phyloP scores from a whole-genome alignment of 2,888 invertebrate genomes.

The Mayetiola destructor region DNA sequence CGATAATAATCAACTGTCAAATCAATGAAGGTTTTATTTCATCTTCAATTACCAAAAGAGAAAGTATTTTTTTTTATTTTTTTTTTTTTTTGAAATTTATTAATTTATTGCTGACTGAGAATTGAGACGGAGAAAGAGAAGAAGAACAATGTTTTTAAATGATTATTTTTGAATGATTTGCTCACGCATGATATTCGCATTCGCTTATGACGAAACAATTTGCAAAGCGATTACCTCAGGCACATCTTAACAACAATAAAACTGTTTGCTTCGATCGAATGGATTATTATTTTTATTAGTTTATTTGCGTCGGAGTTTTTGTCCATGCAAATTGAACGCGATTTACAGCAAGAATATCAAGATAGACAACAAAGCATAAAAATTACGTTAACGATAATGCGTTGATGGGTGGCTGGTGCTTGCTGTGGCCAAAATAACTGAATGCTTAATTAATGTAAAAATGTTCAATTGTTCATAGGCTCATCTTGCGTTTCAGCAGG shows the following conservation, averaged over 20 bases:
- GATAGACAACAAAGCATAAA: not conserved
- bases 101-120: not conserved
- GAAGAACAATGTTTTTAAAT: too few relatives aligned
- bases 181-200: not conserved
- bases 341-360: too few relatives aligned
- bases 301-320: not conserved
- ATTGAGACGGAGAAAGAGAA: not conserved
- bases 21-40: not conserved
- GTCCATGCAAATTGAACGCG: not conserved
- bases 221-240: too few relatives aligned
- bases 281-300: too few relatives aligned
- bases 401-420: not conserved
- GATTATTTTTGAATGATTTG: too few relatives aligned
- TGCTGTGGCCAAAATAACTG: not conserved
- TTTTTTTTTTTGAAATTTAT: not conserved
- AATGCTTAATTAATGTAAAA: not conserved
- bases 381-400: not conserved
- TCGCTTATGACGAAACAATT: not conserved
- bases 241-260: not conserved
- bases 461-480: not conserved
- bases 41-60: not conserved
- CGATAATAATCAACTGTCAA: slow-evolving; percentile 2
- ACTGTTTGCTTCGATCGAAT: not conserved
- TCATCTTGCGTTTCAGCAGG: too few relatives aligned
- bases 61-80: not conserved